These are phyloP conservation scores for Marmota monax DNA, from an alignment of 2,113 vertebrate genomes.

Conservation along the genomic window DNA sequence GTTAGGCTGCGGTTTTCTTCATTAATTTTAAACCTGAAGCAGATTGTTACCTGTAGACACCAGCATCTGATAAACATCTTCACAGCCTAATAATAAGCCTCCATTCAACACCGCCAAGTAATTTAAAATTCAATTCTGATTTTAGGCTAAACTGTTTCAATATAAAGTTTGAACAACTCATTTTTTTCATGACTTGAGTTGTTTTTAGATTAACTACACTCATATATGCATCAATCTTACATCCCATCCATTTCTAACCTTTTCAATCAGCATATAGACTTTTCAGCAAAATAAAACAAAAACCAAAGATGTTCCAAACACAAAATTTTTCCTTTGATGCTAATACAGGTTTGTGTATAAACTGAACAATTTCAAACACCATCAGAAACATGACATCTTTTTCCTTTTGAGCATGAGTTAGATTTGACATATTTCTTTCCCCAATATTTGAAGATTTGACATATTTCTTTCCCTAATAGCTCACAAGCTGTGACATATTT, in stretches of 20 bases:
- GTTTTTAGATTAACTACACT: neutral
- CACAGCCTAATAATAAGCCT: neutral
- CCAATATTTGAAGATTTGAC: neutral
- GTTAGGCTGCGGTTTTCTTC: neutral
- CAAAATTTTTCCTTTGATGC: neutral
- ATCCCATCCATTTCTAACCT: neutral
- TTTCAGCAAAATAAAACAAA: neutral
- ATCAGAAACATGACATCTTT: neutral
- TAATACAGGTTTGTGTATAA: neutral
- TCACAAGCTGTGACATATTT: neutral
- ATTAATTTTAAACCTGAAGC: neutral
- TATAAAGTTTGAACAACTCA: neutral
- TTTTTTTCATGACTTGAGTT: neutral
- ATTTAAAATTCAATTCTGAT: conserved; percentile 18
- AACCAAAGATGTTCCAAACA: neutral
- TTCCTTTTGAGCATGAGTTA: neutral
- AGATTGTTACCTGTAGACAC: neutral
- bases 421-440: neutral
- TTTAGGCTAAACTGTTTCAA: neutral
- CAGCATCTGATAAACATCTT: neutral
- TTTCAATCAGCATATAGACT: neutral
- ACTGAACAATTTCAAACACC: neutral
- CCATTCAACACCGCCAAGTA: neutral
- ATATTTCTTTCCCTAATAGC: neutral
- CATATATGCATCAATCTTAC: neutral